Evolutionary conservation across 2,888 invertebrate species (phyloP).

Genomic region (Gandaritis pyraliata): DNA sequence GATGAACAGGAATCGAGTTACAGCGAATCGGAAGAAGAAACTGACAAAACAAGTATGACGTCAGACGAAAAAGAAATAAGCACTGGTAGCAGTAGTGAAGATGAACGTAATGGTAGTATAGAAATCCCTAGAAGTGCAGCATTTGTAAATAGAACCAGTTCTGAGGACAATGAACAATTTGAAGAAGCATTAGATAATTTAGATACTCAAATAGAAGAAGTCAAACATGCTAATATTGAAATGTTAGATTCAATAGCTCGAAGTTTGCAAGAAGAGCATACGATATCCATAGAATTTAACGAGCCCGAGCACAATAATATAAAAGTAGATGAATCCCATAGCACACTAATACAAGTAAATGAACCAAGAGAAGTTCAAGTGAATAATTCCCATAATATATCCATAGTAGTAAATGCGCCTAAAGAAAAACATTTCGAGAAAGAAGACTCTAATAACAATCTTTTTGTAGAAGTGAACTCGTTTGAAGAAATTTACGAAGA

Average conservation of each 20-base stretch:
- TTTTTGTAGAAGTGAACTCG: constrained; percentile 64
- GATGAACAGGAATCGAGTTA: constrained; percentile 79
- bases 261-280: constrained; percentile 73
- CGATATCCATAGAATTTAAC: constrained; percentile 55
- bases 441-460: constrained; percentile 70
- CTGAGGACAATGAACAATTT: constrained; percentile 78
- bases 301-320: constrained; percentile 34
- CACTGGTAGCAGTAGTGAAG: constrained; percentile 46
- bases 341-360: constrained; percentile 41
- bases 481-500: constrained; percentile 80
- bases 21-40: constrained; percentile 70
- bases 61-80: constrained; percentile 69
- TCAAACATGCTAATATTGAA: constrained; percentile 72
- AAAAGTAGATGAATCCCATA: constrained; percentile 20
- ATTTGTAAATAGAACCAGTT: constrained; percentile 64
- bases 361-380: constrained; percentile 37
- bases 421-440: constrained; percentile 36
- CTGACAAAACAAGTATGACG: constrained; percentile 62
- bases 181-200: constrained; percentile 80
- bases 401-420: constrained; percentile 43
- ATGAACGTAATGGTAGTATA: constrained; percentile 49
- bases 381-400: constrained; percentile 52
- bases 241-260: constrained; percentile 76
- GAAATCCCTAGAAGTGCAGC: constrained; percentile 32
- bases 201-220: constrained; percentile 68